A percentile compares a stretch with the other conserved stretches of the same genome.
Evolutionary conservation across 2,113 vertebrate species (phyloP).

Genomic region (Apeltes quadracus): DNA sequence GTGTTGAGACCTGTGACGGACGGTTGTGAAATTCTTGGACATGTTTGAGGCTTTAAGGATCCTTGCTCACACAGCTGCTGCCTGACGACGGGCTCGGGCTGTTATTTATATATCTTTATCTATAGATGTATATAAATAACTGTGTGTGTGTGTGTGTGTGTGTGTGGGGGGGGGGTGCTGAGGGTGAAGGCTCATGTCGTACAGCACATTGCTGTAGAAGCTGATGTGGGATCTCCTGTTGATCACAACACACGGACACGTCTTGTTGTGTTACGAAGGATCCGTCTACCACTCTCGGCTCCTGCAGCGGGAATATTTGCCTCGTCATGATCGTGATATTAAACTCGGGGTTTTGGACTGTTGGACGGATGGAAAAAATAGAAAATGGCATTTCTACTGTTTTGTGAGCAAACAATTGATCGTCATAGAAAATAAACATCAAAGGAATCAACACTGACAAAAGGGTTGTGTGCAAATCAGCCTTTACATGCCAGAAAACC

Average conservation of each 20-base stretch:
- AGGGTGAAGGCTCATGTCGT: not conserved
- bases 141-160: not conserved
- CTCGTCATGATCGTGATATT: not conserved
- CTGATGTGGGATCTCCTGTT: slow-evolving; percentile 1
- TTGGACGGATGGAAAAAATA: no score
- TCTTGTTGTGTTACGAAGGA: not conserved
- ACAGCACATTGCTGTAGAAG: not conserved
- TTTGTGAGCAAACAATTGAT: not conserved
- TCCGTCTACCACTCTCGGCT: not conserved
- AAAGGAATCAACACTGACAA: not conserved
- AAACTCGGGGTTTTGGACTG: not conserved
- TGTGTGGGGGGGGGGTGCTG: no score
- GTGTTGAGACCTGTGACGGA: not conserved
- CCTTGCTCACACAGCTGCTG: slow-evolving; percentile 33
- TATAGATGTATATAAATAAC: not conserved
- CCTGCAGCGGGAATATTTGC: not conserved
- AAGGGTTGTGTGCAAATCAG: no score
- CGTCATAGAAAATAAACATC: not conserved
- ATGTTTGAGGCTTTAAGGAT: slow-evolving; percentile 9
- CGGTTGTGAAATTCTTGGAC: slow-evolving; percentile 22
- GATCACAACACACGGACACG: not conserved
- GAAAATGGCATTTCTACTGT: not conserved
- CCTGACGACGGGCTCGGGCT: slow-evolving; percentile 10
- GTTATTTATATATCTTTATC: not conserved
- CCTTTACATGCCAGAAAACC: not conserved